phyloP scores from a whole-genome alignment of 2,797 vertebrate genomes.

The Sardinella longiceps region DNA sequence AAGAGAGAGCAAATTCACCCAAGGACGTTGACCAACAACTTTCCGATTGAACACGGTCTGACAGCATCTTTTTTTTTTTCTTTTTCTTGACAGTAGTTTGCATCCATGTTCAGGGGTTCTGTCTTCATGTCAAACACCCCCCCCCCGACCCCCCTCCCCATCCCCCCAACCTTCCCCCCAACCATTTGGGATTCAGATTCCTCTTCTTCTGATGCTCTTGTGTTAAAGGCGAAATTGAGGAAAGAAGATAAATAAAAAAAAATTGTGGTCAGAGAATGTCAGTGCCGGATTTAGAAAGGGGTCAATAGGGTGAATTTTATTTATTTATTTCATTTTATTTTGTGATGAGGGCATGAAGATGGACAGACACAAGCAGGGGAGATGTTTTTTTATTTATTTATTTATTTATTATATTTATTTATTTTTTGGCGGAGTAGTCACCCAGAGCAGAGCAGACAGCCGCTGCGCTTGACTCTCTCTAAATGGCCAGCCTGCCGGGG shows the following conservation, averaged over 20 bases:
- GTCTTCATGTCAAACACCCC: not conserved
- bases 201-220: not conserved
- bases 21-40: not conserved
- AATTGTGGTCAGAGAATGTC: constrained; percentile 1
- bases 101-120: not conserved
- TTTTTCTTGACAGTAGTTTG: not conserved
- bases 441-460: not conserved
- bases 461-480: constrained; percentile 2
- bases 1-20: not conserved
- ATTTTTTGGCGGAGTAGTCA: not conserved
- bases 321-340: not conserved
- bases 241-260: not conserved
- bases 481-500: not conserved
- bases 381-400: not conserved
- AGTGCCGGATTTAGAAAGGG: not conserved
- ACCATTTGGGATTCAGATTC: not conserved
- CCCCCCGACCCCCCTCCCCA: too few relatives aligned
- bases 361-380: not conserved
- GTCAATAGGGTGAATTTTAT: not conserved
- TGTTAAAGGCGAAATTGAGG: not conserved
- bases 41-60: not conserved
- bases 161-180: too few relatives aligned
- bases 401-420: too few relatives aligned
- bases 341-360: not conserved
- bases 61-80: not conserved